These are phyloP conservation scores for Lates japonicus DNA, from an alignment of 2,797 vertebrate genomes.

Conservation along the genomic window DNA sequence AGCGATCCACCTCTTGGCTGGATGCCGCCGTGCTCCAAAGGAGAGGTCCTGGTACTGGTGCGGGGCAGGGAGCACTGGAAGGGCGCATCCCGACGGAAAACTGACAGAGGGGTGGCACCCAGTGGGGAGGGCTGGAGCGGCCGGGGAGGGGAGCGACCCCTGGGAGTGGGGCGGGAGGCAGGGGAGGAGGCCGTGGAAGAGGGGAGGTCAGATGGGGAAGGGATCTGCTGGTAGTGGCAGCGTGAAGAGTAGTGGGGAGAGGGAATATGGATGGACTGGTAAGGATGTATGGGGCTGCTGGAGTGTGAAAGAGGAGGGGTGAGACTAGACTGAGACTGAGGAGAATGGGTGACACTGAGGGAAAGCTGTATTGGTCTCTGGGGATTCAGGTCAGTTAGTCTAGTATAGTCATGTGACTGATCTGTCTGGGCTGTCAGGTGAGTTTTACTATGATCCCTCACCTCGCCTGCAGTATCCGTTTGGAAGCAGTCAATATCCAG, in stretches of 20 bases:
- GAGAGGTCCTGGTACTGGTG: slow-evolving; percentile 73
- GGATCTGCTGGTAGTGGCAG: slow-evolving; percentile 78
- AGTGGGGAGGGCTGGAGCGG: slow-evolving; percentile 85
- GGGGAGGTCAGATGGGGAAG: slow-evolving; percentile 75
- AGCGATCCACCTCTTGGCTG: slow-evolving; percentile 84
- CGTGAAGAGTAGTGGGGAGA: slow-evolving; percentile 72
- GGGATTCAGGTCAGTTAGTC: slow-evolving; percentile 68
- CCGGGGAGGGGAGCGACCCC: slow-evolving; percentile 84
- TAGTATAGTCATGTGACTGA: slow-evolving; percentile 64
- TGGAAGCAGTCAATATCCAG: slow-evolving; percentile 87
- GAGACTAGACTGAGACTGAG: slow-evolving; percentile 82
- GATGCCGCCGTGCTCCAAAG: slow-evolving; percentile 74
- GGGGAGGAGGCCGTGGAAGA: slow-evolving; percentile 86
- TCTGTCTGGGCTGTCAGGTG: slow-evolving; percentile 67
- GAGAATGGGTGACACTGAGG: slow-evolving; percentile 83
- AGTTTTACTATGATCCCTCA: slow-evolving; percentile 68
- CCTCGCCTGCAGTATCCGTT: slow-evolving; percentile 73
- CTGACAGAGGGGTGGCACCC: slow-evolving; percentile 84
- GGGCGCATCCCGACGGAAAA: slow-evolving; percentile 86
- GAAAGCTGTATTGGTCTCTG: slow-evolving; percentile 82
- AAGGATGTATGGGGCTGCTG: slow-evolving; percentile 78
- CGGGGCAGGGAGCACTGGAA: slow-evolving; percentile 88
- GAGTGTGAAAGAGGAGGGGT: slow-evolving; percentile 80
- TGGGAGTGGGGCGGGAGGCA: slow-evolving; percentile 72
- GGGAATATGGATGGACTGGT: slow-evolving; percentile 76